Evolutionary conservation across 2,888 invertebrate species (phyloP).

Genomic region (Neoitamus cyanurus): DNA sequence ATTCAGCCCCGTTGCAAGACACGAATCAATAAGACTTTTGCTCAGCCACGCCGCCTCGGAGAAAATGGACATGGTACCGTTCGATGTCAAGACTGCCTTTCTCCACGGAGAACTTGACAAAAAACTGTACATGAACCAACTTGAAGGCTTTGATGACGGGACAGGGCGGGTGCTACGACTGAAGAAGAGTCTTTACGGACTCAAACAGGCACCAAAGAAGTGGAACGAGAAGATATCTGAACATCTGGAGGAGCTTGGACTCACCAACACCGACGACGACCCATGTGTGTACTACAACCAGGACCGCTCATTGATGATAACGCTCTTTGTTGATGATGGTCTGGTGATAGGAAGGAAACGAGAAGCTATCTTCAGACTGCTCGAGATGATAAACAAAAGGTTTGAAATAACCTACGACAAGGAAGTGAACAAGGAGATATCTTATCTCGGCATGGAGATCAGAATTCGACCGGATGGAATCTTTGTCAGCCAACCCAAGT

Average conservation of each 20-base stretch:
- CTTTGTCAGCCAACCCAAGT: slow-evolving; percentile 14
- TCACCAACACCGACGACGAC: not conserved
- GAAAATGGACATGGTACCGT: not conserved
- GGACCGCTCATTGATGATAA: not conserved
- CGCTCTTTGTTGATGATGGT: slow-evolving; percentile 3
- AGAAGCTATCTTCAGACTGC: not conserved
- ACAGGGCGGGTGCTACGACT: not conserved
- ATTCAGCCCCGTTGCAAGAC: slow-evolving; percentile 1
- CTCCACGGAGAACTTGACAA: slow-evolving; percentile 50
- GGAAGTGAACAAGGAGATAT: not conserved
- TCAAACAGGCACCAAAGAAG: slow-evolving; percentile 5
- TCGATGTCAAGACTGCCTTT: slow-evolving; percentile 48
- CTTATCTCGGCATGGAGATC: slow-evolving; percentile 3
- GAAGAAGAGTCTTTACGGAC: not conserved
- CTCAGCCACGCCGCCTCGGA: not conserved
- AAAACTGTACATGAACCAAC: slow-evolving; percentile 51
- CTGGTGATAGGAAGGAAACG: not conserved
- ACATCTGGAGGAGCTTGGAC: not conserved
- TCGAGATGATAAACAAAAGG: not conserved
- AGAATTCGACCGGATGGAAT: not conserved
- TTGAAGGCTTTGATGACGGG: slow-evolving; percentile 39
- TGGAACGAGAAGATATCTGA: slow-evolving; percentile 23
- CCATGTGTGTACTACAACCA: slow-evolving; percentile 6
- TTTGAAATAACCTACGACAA: slow-evolving; percentile 6
- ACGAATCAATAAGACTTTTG: not conserved